Base-by-base conservation (phyloP, 1,140 invertebrate genomes). In the Bombus confusus region DNA sequence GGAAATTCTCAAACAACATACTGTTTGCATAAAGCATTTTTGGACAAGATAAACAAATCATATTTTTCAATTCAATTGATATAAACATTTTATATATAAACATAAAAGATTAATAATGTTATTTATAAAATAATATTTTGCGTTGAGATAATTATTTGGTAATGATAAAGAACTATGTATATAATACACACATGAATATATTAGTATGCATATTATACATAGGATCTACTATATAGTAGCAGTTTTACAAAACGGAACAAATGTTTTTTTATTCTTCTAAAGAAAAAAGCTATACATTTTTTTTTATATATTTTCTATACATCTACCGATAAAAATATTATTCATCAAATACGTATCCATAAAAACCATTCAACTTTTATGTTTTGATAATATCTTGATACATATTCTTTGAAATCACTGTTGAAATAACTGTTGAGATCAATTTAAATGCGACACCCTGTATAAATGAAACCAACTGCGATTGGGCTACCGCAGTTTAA, bases 21-120 rank as follows among this genome's bases (percentile, higher is more conserved):
- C 3, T 76, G 52, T 28, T 76, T 39, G 2, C 74, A 59, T 18
- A 76, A 76, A 76, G 13, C 5, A 57, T 59, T 76, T 31, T 37
- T 76, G 25, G 31, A 76, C 8, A 76, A 76, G 10, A 13, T 76
- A 28, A 59, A 76, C 4, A 59, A 76, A 76, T 76, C 52, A 15
- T 59, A 37, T 37, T 37, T 59, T n/a, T n/a, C 52, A 12, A 76
- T 76, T 3, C 59, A 76, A 76, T 34, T 52, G 9, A 75, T 28
- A 28, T 28, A 3, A 39, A 39, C 12, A 71, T 10, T 71, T 39
- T 68, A 68, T 68, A 3, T 34, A 68, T 22, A 68, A 68, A 68
- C 18, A 68, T 68, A 68, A 22, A 66, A 66, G 15, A 66, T 15
- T 66, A 22, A 52, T 22, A 31, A 66, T 31, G 6, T 31, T 31